Evolutionary conservation across 1,140 invertebrate species (phyloP), one percentile per base, ranked within the genome.

Genomic region (Pachypeltis micranthus): DNA sequence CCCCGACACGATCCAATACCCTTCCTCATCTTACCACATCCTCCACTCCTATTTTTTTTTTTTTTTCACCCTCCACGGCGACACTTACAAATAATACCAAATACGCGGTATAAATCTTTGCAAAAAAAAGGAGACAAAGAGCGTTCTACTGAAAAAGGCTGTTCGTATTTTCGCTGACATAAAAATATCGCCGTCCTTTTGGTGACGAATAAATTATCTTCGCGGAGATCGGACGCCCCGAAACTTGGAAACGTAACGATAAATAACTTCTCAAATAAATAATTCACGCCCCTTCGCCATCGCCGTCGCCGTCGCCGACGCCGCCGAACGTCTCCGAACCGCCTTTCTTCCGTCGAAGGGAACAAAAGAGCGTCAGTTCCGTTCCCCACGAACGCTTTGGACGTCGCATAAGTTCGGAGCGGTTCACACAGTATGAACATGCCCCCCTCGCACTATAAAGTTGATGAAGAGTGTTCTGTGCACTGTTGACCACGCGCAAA

Each of bases 41-140:
- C 23, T 51, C 4, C 12, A 7, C 47, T 4, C 57, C 28, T 28
- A 19, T 16, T 59, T 34, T 3, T 25, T 47, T 47, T 47, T 47
- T 29, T 34, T 29, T 23, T 59, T 56, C 14, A 56, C 54, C 19
- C 44, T n/a, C 44, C 24, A 19, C n/a, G 25, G 57, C 31, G 57
- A 59, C 57, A 34, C 57, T 59, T 59, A 59, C 26, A 59, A 59
- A 59, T 59, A 59, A 59, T 59, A 59, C 57, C 57, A 59, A 59
- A 59, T 59, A 59, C 57, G 26, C 57, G 25, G 57, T 59, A 59
- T 59, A 59, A 59, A 59, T 59, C 57, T 28, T 59, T 51, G 10
- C 12, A 51, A 51, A 51, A 51, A 51, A 21, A 10, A 10, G 31
- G 16, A 39, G 31, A 10, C 31, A n/a, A n/a, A n/a, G n/a, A n/a